Conservation (phyloP, 2,888 invertebrate species). For the Anticlea derivata region DNA sequence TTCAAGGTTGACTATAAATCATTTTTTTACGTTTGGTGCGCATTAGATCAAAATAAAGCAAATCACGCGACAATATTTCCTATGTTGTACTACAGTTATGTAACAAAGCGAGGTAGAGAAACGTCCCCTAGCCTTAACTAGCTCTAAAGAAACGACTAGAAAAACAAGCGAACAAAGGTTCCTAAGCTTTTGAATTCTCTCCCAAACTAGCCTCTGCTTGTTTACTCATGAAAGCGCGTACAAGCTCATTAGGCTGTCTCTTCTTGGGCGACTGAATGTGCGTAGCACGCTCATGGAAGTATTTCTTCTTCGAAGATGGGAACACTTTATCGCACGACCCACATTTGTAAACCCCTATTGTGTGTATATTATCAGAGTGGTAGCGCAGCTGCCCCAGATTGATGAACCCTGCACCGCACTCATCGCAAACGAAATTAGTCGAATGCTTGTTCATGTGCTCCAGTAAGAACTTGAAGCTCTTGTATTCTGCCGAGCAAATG, state of each 20-base stretch:
- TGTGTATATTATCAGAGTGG: constrained; percentile 52
- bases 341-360: constrained; percentile 44
- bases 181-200: constrained; percentile 45
- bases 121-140: too few relatives aligned
- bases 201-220: constrained; percentile 53
- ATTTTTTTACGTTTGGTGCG: too few relatives aligned
- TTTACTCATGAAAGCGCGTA: constrained; percentile 28
- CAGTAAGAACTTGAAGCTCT: constrained; percentile 57
- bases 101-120: too few relatives aligned
- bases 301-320: constrained; percentile 23
- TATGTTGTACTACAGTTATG: too few relatives aligned
- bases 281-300: constrained; percentile 22
- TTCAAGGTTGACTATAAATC: too few relatives aligned
- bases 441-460: constrained; percentile 68
- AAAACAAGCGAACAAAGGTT: neutral
- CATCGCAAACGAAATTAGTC: constrained; percentile 55
- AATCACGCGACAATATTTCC: too few relatives aligned
- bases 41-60: too few relatives aligned
- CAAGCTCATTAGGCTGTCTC: constrained; percentile 29
- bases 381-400: constrained; percentile 40
- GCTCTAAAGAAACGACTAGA: too few relatives aligned
- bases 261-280: constrained; percentile 11
- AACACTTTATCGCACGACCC: constrained; percentile 25
- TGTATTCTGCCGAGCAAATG: constrained; percentile 50
- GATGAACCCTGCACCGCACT: constrained; percentile 45